Evolutionary conservation across 2,797 vertebrate genomes (phyloP).

Genomic region (Ctenosaura bakeri): DNA sequence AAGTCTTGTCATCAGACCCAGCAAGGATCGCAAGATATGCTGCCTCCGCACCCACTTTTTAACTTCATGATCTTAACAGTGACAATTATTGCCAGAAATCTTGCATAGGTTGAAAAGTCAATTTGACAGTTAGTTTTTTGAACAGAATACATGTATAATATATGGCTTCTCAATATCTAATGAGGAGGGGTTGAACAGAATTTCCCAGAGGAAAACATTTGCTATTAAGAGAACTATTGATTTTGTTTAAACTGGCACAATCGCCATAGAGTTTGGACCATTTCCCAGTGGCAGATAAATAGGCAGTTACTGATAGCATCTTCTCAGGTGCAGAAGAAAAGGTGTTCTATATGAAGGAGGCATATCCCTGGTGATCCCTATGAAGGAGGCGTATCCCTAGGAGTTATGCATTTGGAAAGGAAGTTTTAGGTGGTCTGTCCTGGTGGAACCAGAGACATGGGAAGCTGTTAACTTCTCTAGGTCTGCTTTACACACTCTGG

Average conservation of each 20-base stretch:
- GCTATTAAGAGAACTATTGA: background rate
- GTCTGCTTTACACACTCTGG: background rate
- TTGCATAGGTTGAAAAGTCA: slow-evolving; percentile 54
- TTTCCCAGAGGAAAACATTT: slow-evolving; percentile 3
- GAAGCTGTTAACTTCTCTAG: background rate
- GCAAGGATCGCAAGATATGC: slow-evolving; percentile 52
- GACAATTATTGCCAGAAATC: slow-evolving; percentile 66
- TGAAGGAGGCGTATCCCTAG: background rate
- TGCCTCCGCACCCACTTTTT: slow-evolving; percentile 26
- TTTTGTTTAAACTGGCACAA: background rate
- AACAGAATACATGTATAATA: slow-evolving; percentile 27
- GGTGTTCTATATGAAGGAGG: background rate
- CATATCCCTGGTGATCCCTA: background rate
- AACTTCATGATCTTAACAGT: slow-evolving; percentile 58
- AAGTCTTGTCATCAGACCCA: slow-evolving; percentile 54
- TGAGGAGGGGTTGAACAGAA: background rate
- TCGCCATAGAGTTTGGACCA: background rate
- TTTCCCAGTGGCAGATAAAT: slow-evolving; percentile 16
- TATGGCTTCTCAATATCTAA: slow-evolving; percentile 56
- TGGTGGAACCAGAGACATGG: background rate
- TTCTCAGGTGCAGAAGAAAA: slow-evolving; percentile 6
- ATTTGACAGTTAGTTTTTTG: slow-evolving; percentile 47
- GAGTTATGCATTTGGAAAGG: background rate
- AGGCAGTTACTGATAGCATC: background rate
- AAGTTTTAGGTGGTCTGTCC: background rate